Evolutionary conservation across 2,113 vertebrate genomes (phyloP), one percentile per base, ranked within the genome.

Genomic region (Fregata magnificens): DNA sequence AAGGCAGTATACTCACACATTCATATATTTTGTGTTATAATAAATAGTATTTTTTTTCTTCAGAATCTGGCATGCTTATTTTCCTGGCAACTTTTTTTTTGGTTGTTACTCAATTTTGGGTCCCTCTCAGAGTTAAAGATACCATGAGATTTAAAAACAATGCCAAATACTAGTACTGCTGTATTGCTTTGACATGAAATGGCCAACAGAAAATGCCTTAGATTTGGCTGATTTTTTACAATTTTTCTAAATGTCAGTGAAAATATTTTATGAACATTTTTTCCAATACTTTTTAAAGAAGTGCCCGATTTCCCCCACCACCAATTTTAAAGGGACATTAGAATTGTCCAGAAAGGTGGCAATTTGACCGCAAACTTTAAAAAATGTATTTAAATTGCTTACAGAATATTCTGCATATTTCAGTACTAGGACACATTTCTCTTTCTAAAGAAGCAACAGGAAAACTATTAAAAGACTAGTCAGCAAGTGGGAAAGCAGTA

Each of bases 271-370:
- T 55, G 17, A 56, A 24, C 4, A 6, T 50, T 63, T 90, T 82
- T 66, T 20, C 14, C 7, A 38, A 1, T 55, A 24, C 25, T 36
- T 92, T 69, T 70, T 53, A 21, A 81, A 70, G 28, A 45, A 6
- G 0, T 49, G 2, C 4, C 3, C 1, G 0, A 5, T 47, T 56
- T 40, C 16, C 3, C 16, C 12, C 14, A 2, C 8, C 18, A 28
- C 26, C 13, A 53, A 4, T 63, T 82, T 87, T n/a, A 71, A 56
- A 38, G 7, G 5, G 8, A 31, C 9, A 4, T 58, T 45, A 49
- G 7, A 44, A 31, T 55, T 74, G 7, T 52, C 34, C 38, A 71
- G 12, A 45, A 86, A 82, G 8, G 32, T 17, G 5, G 1, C 11
- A 49, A 45, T 66, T 72, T 58, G 24, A 10, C 38, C 69, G 17